These are phyloP conservation scores for Seladonia tumulorum DNA, from an alignment of 2,888 invertebrate genomes.

Conservation along the genomic window DNA sequence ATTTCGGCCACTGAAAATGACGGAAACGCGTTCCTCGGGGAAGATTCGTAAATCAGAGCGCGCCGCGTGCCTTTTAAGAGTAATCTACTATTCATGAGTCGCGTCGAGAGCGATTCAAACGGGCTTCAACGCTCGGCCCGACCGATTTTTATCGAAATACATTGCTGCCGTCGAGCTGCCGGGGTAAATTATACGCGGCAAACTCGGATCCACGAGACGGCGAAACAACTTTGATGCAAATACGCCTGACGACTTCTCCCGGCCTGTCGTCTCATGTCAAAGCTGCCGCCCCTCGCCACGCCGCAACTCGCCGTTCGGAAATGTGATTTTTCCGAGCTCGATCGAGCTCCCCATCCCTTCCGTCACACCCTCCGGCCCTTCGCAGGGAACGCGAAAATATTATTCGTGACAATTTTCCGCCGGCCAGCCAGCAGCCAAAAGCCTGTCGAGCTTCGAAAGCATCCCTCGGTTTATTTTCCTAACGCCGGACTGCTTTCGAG, in stretches of 20 bases:
- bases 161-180: background rate
- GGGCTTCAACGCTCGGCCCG: background rate
- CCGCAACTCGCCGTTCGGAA: slow-evolving; percentile 11
- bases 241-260: background rate
- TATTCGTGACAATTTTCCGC: slow-evolving; percentile 26
- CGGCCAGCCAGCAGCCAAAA: background rate
- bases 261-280: slow-evolving; percentile 10
- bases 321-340: slow-evolving; percentile 41
- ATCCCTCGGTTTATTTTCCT: background rate
- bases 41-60: background rate
- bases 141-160: background rate
- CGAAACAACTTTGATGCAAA: slow-evolving; percentile 34
- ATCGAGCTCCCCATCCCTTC: slow-evolving; percentile 18
- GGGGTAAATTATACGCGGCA: slow-evolving; percentile 7
- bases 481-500: background rate
- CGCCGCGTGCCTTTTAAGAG: background rate
- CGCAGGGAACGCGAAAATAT: slow-evolving; percentile 37
- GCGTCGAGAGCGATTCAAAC: background rate
- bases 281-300: background rate
- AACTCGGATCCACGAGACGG: background rate
- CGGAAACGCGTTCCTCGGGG: background rate
- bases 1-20: too few relatives aligned
- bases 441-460: background rate
- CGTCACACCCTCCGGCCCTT: background rate
- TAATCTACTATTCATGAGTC: slow-evolving; percentile 2